phyloP scores from a whole-genome alignment of 2,888 invertebrate species.

The Athalia circularis region DNA sequence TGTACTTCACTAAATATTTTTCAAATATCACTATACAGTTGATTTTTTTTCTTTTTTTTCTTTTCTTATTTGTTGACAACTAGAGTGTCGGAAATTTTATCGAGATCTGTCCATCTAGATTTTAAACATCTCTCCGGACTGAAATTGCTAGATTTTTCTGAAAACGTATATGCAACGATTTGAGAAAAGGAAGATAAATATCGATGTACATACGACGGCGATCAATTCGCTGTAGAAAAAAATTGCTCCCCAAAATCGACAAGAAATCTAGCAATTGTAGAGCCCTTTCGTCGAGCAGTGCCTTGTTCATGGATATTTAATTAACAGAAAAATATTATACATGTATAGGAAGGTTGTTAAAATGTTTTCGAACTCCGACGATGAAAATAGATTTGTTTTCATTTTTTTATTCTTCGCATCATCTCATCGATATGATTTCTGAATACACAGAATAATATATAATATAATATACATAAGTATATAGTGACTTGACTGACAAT shows the following conservation, averaged over 20 bases:
- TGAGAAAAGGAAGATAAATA: neutral
- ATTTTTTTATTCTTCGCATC: neutral
- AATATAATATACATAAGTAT: neutral
- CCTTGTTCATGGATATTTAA: slow-evolving; percentile 71
- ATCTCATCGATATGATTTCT: neutral
- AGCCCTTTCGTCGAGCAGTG: slow-evolving; percentile 68
- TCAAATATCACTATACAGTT: neutral
- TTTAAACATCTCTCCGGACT: slow-evolving; percentile 50
- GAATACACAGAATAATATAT: neutral
- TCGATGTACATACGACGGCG: neutral
- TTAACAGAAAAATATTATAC: slow-evolving; percentile 50
- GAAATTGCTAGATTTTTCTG: slow-evolving; percentile 47
- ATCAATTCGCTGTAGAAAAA: no score
- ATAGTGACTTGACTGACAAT: no score
- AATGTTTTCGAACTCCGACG: slow-evolving; percentile 35
- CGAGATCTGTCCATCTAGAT: slow-evolving; percentile 52
- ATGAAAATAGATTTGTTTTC: neutral
- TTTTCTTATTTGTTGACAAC: neutral
- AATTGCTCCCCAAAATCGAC: neutral
- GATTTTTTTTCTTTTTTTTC: slow-evolving; percentile 7
- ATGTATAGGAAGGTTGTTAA: slow-evolving; percentile 14
- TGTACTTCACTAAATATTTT: slow-evolving; percentile 31
- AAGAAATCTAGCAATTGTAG: slow-evolving; percentile 50
- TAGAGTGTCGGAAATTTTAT: slow-evolving; percentile 34
- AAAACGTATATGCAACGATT: neutral